phyloP scores from a whole-genome alignment of 2,888 invertebrate species.

The Reticulitermes lucifugus region DNA sequence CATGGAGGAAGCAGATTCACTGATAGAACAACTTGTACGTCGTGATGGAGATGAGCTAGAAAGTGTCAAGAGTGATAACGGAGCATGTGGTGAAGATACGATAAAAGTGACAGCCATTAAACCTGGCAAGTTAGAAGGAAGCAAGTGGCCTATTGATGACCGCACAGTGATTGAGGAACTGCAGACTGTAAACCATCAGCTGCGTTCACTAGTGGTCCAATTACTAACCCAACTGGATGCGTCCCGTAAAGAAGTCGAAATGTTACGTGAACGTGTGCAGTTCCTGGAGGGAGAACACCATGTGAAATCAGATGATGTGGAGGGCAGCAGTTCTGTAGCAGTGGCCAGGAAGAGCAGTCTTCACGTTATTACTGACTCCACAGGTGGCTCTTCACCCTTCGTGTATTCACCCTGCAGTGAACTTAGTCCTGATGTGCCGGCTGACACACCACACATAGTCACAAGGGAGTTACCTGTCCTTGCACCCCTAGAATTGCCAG shows the following conservation, averaged over 20 bases:
- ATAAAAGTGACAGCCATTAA: neutral
- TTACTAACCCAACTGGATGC: conserved; percentile 74
- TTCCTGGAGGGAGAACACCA: conserved; percentile 68
- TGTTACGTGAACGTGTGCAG: conserved; percentile 69
- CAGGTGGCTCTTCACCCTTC: conserved; percentile 57
- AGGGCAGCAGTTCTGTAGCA: conserved; percentile 54
- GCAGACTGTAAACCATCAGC: conserved; percentile 72
- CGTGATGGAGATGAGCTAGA: conserved; percentile 52
- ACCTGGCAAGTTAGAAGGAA: conserved; percentile 54
- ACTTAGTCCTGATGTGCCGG: conserved; percentile 53
- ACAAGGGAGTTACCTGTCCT: conserved; percentile 64
- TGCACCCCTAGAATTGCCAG: conserved; percentile 73
- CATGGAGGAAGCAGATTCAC: conserved; percentile 76
- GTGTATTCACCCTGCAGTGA: conserved; percentile 59
- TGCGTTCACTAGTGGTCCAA: conserved; percentile 70
- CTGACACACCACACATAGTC: conserved; percentile 40
- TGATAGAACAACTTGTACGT: conserved; percentile 65
- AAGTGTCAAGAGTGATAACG: conserved; percentile 31
- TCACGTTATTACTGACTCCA: conserved; percentile 53
- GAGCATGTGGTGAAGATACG: neutral
- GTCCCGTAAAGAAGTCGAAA: conserved; percentile 73
- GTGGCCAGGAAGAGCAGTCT: conserved; percentile 55
- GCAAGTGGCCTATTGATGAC: conserved; percentile 72
- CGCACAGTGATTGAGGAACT: conserved; percentile 75
- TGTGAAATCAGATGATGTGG: conserved; percentile 43